Evolutionary conservation across 2,888 invertebrate species (phyloP).

Genomic region (Anarsia innoxiella): DNA sequence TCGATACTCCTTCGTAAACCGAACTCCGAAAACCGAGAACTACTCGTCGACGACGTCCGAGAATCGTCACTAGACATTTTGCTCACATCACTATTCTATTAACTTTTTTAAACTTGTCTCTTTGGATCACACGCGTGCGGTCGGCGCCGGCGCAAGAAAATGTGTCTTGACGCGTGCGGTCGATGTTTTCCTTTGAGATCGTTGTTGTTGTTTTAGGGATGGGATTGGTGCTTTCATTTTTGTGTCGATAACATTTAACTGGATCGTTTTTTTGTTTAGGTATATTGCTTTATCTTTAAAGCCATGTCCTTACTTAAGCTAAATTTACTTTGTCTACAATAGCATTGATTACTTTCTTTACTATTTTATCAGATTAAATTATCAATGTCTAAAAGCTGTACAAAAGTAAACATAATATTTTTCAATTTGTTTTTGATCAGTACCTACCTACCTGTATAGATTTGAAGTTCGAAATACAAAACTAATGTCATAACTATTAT

Average conservation of each 20-base stretch:
- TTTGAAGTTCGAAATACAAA: no score
- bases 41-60: conserved; percentile 31
- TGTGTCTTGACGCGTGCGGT: conserved; percentile 41
- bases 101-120: conserved; percentile 18
- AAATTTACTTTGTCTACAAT: no score
- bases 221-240: conserved; percentile 27
- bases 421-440: no score
- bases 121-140: conserved; percentile 28
- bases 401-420: no score
- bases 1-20: conserved; percentile 62
- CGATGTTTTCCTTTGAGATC: conserved; percentile 53
- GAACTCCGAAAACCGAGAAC: conserved; percentile 51
- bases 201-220: conserved; percentile 34
- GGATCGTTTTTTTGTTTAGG: no score
- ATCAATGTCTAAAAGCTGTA: no score
- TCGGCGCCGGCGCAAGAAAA: conserved; percentile 42
- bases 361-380: no score
- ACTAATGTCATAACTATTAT: no score
- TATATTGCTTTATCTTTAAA: no score
- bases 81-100: conserved; percentile 42
- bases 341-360: no score
- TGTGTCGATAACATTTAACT: conserved; percentile 23
- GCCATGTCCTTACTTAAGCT: no score
- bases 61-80: conserved; percentile 59
- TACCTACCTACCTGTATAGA: no score